Evolutionary conservation across 1,140 invertebrate species (phyloP), one percentile per base, ranked within the genome.

Genomic region (Cylas formicarius): DNA sequence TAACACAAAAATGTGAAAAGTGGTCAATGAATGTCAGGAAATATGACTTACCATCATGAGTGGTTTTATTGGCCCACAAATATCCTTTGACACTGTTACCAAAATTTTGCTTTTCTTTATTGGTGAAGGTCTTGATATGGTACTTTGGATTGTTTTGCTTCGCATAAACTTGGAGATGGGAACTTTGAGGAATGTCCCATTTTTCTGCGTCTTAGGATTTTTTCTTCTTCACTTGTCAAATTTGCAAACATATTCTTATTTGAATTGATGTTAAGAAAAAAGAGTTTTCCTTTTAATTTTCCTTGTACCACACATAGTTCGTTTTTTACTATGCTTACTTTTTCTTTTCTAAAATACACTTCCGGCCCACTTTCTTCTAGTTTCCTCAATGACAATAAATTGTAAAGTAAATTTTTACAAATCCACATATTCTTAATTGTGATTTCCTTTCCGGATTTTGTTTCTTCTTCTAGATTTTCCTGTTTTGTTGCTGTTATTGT

Each of bases 1-100:
- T 50, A 10, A 55, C 34, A 9, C 33, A 39, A 47, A 62, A 66
- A 52, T 60, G 52, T n/a, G 60, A 63, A 48, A 34, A 68, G 52
- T 69, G 61, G 50, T 68, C 66, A 27, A 60, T 58, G 34, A 68
- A 67, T 13, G 62, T 60, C 4, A 68, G 35, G 53, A 67, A 64
- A 52, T 68, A 69, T 22, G 44, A 56, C 28, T 54, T 50, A 11
- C 58, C 57, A 40, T 65, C 57, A 33, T 42, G 39, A 7, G 60
- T 56, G 19, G 39, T 13, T 28, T 51, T 14, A 67, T 64, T 10
- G 61, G 65, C 22, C 64, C 64, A 54, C n/a, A 66, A 0, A 67
- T 48, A 53, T 68, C 64, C 22, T 48, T 57, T 36, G 64, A 60
- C 32, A 68, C 50, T 33, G 63, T 29, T 42, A 64, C 53, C 37